phyloP scores from a whole-genome alignment of 2,888 invertebrate species.

The Mystacides longicornis region DNA sequence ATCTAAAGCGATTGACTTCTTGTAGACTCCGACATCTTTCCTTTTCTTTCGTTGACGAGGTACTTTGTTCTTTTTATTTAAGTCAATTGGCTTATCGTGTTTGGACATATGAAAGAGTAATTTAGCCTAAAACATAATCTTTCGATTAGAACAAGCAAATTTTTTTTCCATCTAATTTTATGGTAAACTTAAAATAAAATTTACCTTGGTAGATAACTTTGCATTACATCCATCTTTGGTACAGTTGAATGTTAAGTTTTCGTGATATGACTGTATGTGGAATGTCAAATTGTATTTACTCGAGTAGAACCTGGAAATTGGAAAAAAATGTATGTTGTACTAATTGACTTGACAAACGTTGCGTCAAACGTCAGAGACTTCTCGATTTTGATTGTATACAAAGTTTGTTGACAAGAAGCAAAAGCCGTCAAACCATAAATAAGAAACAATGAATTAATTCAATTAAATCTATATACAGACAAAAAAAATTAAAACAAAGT shows the following conservation, averaged over 20 bases:
- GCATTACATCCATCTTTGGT: constrained; percentile 17
- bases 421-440: too few species aligned
- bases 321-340: neutral
- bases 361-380: too few species aligned
- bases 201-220: constrained; percentile 21
- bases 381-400: too few species aligned
- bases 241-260: constrained; percentile 21
- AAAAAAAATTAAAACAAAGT: too few species aligned
- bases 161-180: neutral
- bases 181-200: neutral
- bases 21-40: constrained; percentile 23
- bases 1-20: constrained; percentile 24
- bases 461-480: too few species aligned
- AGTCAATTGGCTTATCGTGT: constrained; percentile 13
- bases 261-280: constrained; percentile 20
- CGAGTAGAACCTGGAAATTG: constrained; percentile 19
- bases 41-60: constrained; percentile 13
- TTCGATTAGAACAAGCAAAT: neutral
- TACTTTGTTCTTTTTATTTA: constrained; percentile 7
- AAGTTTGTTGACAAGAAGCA: too few species aligned
- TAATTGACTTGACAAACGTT: neutral
- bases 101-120: constrained; percentile 16
- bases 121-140: constrained; percentile 9
- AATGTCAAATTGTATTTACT: constrained; percentile 17
- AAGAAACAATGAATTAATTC: too few species aligned